These are phyloP conservation scores for Rhagophthalmus giganteus DNA, from an alignment of 2,888 invertebrate species.

Conservation along the genomic window DNA sequence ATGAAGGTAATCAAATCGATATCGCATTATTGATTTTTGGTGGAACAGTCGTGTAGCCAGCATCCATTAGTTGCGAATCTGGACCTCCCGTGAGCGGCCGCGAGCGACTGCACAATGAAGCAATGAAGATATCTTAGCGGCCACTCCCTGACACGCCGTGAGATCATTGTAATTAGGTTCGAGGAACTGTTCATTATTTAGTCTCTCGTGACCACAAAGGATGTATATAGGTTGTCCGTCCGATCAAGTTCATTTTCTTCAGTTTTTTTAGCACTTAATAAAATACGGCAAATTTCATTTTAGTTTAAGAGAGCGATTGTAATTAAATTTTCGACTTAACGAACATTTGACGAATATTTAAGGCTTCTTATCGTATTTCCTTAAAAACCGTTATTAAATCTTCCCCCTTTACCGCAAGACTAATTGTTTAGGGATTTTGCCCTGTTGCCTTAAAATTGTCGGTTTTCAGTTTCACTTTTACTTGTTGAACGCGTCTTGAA, in stretches of 20 bases:
- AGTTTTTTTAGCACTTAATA: slow-evolving; percentile 13
- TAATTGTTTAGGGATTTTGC: background rate
- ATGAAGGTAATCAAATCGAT: too few relatives aligned
- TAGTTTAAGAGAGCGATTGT: background rate
- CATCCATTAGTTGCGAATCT: slow-evolving; percentile 38
- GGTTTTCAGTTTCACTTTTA: too few relatives aligned
- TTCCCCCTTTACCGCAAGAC: background rate
- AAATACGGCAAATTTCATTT: background rate
- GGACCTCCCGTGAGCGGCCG: slow-evolving; percentile 50
- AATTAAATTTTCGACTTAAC: background rate
- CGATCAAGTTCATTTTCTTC: slow-evolving; percentile 22
- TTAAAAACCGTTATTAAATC: background rate
- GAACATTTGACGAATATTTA: background rate
- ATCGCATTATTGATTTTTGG: slow-evolving; percentile 26
- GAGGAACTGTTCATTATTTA: slow-evolving; percentile 46
- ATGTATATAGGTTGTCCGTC: slow-evolving; percentile 24
- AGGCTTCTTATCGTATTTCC: too few relatives aligned
- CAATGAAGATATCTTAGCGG: slow-evolving; percentile 52
- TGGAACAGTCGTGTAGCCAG: slow-evolving; percentile 27
- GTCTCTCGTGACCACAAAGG: slow-evolving; percentile 28
- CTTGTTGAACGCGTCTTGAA: too few relatives aligned
- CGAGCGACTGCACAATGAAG: slow-evolving; percentile 50
- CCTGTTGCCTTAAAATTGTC: background rate
- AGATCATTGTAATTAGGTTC: slow-evolving; percentile 50
- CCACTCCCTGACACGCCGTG: slow-evolving; percentile 47